A percentile compares a stretch with the other conserved stretches of the same genome.
phyloP scores from a whole-genome alignment of 2,113 vertebrate genomes.

The Channa argus region DNA sequence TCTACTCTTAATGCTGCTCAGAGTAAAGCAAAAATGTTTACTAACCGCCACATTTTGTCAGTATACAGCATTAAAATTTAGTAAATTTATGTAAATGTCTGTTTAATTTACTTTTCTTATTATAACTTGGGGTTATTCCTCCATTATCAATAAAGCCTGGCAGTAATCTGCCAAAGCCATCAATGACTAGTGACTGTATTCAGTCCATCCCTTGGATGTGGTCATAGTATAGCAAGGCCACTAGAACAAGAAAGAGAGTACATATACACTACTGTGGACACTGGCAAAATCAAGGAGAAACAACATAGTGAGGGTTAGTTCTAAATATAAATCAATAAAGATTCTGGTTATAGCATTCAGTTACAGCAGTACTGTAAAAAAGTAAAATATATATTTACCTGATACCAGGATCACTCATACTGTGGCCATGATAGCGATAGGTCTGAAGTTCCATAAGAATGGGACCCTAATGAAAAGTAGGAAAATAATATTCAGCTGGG shows the following conservation, averaged over 20 bases:
- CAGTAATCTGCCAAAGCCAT: background rate
- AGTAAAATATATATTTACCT: conserved; percentile 81
- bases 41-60: no score
- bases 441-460: conserved; percentile 97
- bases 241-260: conserved; percentile 28
- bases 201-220: conserved; percentile 19
- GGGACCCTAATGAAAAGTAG: conserved; percentile 85
- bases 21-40: no score
- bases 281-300: conserved; percentile 37
- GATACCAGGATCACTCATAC: conserved; percentile 98
- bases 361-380: background rate
- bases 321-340: background rate
- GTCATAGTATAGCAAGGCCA: conserved; percentile 13
- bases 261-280: conserved; percentile 30
- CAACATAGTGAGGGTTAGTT: conserved; percentile 26
- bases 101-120: conserved; percentile 14
- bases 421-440: conserved; percentile 98
- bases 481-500: background rate
- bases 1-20: no score
- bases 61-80: no score
- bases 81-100: background rate
- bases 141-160: background rate
- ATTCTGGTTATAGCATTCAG: background rate
- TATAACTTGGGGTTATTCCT: background rate
- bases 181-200: conserved; percentile 10